phyloP scores from a whole-genome alignment of 2,797 vertebrate genomes.

The Enoplosus armatus region DNA sequence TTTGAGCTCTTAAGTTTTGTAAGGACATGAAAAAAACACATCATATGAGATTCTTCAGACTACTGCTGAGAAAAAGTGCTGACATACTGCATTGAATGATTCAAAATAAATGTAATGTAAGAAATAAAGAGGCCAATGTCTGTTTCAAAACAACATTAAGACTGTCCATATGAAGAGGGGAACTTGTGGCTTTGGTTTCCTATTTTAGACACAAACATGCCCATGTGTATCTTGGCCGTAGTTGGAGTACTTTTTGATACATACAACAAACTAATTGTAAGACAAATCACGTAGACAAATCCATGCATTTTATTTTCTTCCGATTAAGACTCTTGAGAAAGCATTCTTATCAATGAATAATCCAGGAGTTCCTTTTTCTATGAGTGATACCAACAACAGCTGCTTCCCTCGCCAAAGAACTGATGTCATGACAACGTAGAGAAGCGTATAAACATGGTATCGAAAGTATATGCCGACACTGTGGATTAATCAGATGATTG shows the following conservation, averaged over 20 bases:
- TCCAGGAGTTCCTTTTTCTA: background rate
- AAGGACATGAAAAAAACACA: background rate
- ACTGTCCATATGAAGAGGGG: background rate
- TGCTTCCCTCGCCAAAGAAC: slow-evolving; percentile 16
- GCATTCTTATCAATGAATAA: background rate
- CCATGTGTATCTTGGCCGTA: background rate
- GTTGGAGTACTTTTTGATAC: background rate
- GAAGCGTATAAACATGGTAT: slow-evolving; percentile 19
- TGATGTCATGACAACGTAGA: slow-evolving; percentile 30
- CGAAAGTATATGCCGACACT: background rate
- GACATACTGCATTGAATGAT: background rate
- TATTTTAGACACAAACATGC: slow-evolving; percentile 6
- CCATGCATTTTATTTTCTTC: background rate
- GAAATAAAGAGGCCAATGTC: background rate
- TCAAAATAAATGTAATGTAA: no score
- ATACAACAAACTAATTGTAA: background rate
- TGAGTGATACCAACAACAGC: background rate
- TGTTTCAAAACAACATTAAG: background rate
- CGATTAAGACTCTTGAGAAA: background rate
- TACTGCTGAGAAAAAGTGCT: background rate
- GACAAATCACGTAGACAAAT: background rate
- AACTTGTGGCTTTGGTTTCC: slow-evolving; percentile 24
- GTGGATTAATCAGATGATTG: background rate
- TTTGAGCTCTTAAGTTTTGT: background rate
- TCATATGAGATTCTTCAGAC: background rate